Base-by-base conservation (phyloP, 2,113 vertebrate species). In the Takifugu flavidus region DNA sequence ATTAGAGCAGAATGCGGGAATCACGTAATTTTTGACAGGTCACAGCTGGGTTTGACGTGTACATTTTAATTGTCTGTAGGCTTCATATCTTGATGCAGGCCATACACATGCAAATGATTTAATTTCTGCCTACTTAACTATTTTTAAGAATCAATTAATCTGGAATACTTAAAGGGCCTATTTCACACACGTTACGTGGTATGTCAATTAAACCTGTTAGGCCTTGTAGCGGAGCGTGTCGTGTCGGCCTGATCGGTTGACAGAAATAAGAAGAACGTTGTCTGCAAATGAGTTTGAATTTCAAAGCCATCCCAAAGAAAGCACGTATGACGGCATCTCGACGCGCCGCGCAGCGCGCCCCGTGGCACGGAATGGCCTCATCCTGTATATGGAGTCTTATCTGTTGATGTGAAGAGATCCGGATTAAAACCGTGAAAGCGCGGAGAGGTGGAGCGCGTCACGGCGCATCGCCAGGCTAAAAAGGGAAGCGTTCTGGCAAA, bases 401-500 rank as follows among this genome's bases (percentile, higher is more conserved):
- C 92, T 92, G 89, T 90, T 86, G 92, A 94, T 92, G 92, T 93
- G 93, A 93, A 91, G 92, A 92, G 92, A 94, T 93, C 93, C 92
- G 93, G 93, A 93, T 94, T 94, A 94, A 14, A 47, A 87, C 91
- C 86, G 81, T 93, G 92, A 94, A 91, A 89, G 90, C 89, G 85
- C 91, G 85, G 92, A 93, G 93, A 94, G 93, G 92, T 89, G 89
- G 91, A 93, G 92, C 91, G 89, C 93, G 92, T 92, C 93, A 89
- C 92, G 93, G 93, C 93, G 87, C 89, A 84, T 89, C 83, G 93
- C 93, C 93, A 89, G 91, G 90, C 90, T 93, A 92, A 95, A 76
- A 84, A 95, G 91, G 93, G 92, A 91, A 84, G 93, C 92, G 94
- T 95, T 94, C 94, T 93, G 94, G 92, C 92, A 94, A 94, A 94